Evolutionary conservation across 1,140 invertebrate genomes (phyloP).

Genomic region (Atta texana): DNA sequence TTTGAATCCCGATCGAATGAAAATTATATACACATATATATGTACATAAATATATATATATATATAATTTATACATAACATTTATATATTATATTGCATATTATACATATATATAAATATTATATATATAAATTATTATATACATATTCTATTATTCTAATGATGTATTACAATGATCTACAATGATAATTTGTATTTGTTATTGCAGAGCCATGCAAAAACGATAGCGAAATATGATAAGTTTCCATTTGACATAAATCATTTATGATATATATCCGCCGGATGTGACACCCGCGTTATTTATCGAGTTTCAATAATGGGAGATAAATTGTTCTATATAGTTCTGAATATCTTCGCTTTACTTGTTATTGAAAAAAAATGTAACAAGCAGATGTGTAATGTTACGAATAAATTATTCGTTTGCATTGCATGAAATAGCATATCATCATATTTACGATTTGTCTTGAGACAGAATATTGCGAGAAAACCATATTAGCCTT

Average conservation of each 20-base stretch:
- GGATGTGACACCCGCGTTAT: neutral
- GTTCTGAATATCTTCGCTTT: neutral
- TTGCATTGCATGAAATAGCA: neutral
- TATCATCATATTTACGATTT: neutral
- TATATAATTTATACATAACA: too few relatives aligned
- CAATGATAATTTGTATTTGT: neutral
- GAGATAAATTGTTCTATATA: neutral
- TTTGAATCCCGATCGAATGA: neutral
- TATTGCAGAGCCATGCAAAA: neutral
- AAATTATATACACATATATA: neutral
- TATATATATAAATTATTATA: too few relatives aligned
- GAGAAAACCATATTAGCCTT: neutral
- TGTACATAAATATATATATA: too few relatives aligned
- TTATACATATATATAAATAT: too few relatives aligned
- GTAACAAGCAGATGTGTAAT: neutral
- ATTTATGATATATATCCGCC: neutral
- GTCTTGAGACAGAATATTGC: neutral
- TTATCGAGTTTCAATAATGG: neutral
- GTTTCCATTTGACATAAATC: neutral
- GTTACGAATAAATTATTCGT: conserved; percentile 3
- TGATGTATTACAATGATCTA: too few relatives aligned
- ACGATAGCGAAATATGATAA: neutral
- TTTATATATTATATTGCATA: too few relatives aligned
- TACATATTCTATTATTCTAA: too few relatives aligned
- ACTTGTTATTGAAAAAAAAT: neutral